Evolutionary conservation across 2,113 vertebrate genomes (phyloP).

Genomic region (Aegithalos caudatus): DNA sequence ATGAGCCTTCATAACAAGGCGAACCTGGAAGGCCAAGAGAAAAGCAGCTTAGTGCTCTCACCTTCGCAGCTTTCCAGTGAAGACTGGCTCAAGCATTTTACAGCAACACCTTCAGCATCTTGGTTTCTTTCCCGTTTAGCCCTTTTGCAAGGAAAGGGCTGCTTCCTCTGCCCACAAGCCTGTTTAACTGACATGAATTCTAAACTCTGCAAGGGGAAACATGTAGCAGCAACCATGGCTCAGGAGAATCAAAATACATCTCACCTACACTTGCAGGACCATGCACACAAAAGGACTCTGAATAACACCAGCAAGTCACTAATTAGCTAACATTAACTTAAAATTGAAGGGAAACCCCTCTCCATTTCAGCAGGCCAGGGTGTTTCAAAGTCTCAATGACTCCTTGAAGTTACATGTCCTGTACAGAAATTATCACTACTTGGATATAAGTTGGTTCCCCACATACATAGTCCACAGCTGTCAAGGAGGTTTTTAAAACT

Average conservation of each 20-base stretch:
- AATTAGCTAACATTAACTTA: neutral
- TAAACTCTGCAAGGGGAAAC: neutral
- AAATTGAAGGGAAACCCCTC: neutral
- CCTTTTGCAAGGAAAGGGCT: neutral
- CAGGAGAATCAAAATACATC: neutral
- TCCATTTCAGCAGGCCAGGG: neutral
- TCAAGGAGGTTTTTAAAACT: neutral
- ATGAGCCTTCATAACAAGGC: slow-evolving; percentile 90
- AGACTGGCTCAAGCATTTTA: neutral
- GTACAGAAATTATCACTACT: neutral
- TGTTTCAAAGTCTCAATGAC: neutral
- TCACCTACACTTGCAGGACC: neutral
- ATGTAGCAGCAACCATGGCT: neutral
- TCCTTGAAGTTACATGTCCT: neutral
- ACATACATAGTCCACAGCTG: neutral
- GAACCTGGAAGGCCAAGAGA: slow-evolving; percentile 76
- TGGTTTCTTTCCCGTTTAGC: neutral
- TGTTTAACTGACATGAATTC: neutral
- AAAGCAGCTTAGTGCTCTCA: neutral
- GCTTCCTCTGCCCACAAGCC: neutral
- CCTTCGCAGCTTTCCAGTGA: neutral
- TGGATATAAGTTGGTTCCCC: neutral
- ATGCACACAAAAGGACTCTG: neutral
- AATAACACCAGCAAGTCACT: neutral
- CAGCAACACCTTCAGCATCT: neutral